Conservation (phyloP, 2,888 invertebrate species). For the Helobdella robusta region DNA sequence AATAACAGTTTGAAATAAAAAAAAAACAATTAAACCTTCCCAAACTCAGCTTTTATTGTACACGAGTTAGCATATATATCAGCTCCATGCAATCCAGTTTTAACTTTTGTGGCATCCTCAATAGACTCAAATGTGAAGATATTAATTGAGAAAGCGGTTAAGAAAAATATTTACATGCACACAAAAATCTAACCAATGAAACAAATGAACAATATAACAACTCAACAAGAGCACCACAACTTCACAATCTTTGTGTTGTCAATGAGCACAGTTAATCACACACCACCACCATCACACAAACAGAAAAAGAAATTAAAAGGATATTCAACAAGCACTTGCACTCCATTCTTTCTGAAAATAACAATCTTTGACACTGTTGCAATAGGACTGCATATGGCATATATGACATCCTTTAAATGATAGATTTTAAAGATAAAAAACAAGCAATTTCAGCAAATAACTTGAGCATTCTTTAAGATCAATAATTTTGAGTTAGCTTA, state of each 20-base stretch:
- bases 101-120: slow-evolving; percentile 84
- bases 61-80: slow-evolving; percentile 99
- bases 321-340: slow-evolving; percentile 98
- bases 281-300: too few species aligned
- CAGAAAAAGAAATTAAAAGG: slow-evolving; percentile 57
- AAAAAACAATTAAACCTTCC: slow-evolving; percentile 63
- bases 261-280: too few species aligned
- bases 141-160: not conserved
- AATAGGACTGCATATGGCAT: slow-evolving; percentile 88
- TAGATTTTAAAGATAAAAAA: not conserved
- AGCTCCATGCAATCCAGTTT: slow-evolving; percentile 87
- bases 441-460: not conserved
- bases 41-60: slow-evolving; percentile 95
- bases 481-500: too few species aligned
- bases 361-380: slow-evolving; percentile 87
- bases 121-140: slow-evolving; percentile 73
- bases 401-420: slow-evolving; percentile 75
- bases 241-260: too few species aligned
- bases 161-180: not conserved
- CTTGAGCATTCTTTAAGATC: too few species aligned
- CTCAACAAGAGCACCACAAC: not conserved
- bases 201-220: slow-evolving; percentile 3
- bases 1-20: not conserved
- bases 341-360: slow-evolving; percentile 95
- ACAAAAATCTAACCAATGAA: not conserved